Conservation (phyloP, 2,888 invertebrate species). For the Cheilosia urbana region DNA sequence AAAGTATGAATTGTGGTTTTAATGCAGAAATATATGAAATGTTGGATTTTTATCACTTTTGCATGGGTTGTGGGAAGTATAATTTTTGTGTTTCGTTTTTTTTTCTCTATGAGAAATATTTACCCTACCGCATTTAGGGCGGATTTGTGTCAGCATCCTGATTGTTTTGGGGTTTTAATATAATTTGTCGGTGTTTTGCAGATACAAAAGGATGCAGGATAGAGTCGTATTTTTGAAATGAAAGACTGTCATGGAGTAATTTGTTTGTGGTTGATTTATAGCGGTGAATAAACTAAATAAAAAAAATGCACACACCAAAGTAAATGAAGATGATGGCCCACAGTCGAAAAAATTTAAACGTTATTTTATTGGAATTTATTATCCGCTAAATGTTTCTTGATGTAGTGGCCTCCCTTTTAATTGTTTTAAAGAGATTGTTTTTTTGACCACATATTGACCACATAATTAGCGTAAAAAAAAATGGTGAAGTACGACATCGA, state of each 20-base stretch:
- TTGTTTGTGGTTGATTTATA: not conserved
- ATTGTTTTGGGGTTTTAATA: conserved; percentile 41
- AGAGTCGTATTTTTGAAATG: not conserved
- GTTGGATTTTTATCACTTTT: conserved; percentile 73
- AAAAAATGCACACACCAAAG: not conserved
- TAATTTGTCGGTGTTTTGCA: conserved; percentile 40
- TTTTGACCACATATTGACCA: too few species aligned
- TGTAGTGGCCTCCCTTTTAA: not conserved
- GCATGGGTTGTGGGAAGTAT: conserved; percentile 7
- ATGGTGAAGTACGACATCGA: too few species aligned
- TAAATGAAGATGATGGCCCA: not conserved
- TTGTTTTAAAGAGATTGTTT: not conserved
- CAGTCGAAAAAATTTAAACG: not conserved
- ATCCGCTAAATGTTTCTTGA: not conserved
- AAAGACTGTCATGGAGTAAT: not conserved
- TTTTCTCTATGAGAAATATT: not conserved
- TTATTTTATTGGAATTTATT: conserved; percentile 1
- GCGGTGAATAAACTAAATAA: not conserved
- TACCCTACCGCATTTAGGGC: conserved; percentile 27
- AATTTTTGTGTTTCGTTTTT: conserved; percentile 12
- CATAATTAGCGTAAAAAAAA: too few species aligned
- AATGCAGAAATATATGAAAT: conserved; percentile 76
- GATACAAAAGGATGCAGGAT: not conserved
- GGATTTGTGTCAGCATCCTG: conserved; percentile 58
- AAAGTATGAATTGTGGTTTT: conserved; percentile 77